Evolutionary conservation across 2,797 vertebrate genomes (phyloP).

Genomic region (Xiphophorus birchmanni): DNA sequence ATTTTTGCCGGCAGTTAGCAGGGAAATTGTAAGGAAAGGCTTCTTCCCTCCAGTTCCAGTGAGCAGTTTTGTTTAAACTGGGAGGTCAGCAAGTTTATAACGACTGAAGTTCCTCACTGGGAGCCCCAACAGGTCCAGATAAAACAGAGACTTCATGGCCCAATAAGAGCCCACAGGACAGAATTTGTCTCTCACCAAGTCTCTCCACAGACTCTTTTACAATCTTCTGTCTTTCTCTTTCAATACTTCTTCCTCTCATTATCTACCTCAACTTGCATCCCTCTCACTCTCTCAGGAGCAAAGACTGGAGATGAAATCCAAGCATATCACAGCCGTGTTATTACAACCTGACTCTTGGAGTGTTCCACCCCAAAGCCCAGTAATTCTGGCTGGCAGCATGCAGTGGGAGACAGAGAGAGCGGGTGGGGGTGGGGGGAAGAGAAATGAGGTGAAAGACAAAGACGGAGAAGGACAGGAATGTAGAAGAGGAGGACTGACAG

Average conservation of each 20-base stretch:
- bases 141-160: conserved; percentile 68
- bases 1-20: conserved; percentile 14
- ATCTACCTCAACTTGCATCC: conserved; percentile 55
- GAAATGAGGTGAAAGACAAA: conserved; percentile 34
- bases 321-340: conserved; percentile 75
- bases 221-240: conserved; percentile 53
- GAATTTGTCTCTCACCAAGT: conserved; percentile 46
- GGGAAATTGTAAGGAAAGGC: conserved; percentile 18
- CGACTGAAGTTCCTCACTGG: conserved; percentile 52
- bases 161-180: conserved; percentile 49
- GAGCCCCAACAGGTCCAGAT: conserved; percentile 67
- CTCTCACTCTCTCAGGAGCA: conserved; percentile 54
- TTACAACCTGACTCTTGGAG: conserved; percentile 64
- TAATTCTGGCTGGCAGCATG: conserved; percentile 61
- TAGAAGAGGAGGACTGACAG: conserved; percentile 26
- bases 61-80: conserved; percentile 55
- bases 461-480: conserved; percentile 38
- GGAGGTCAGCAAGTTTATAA: conserved; percentile 65
- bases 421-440: background rate
- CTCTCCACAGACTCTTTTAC: conserved; percentile 61
- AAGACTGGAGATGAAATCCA: conserved; percentile 64
- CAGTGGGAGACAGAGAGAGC: conserved; percentile 14
- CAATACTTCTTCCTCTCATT: conserved; percentile 40
- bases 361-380: conserved; percentile 52
- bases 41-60: conserved; percentile 26